phyloP scores from a whole-genome alignment of 2,797 vertebrate genomes.

The Cirrhinus molitorella region DNA sequence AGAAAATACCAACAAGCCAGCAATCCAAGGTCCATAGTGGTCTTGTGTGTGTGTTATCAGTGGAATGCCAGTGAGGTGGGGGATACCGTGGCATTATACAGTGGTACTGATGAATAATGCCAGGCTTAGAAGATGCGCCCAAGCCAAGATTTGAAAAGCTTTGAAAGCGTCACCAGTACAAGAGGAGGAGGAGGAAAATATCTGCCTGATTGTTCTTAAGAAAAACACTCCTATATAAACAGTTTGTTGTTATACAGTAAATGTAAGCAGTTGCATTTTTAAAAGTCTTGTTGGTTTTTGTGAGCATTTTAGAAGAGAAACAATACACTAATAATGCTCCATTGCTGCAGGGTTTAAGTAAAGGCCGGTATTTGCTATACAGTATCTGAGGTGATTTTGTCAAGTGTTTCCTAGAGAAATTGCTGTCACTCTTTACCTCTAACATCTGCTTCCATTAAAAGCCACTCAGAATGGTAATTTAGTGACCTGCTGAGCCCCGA shows the following conservation, averaged over 20 bases:
- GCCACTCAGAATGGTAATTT: slow-evolving; percentile 56
- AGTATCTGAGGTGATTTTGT: slow-evolving; percentile 45
- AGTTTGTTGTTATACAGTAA: slow-evolving; percentile 1
- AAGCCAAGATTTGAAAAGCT: slow-evolving; percentile 58
- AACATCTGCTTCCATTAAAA: slow-evolving; percentile 65
- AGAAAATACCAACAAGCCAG: slow-evolving; percentile 55
- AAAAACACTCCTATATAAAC: slow-evolving; percentile 17
- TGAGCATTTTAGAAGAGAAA: not conserved
- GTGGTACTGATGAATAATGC: slow-evolving; percentile 52
- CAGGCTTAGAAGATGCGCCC: slow-evolving; percentile 53
- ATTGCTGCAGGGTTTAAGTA: slow-evolving; percentile 13
- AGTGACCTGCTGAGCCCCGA: slow-evolving; percentile 57
- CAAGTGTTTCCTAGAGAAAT: slow-evolving; percentile 44
- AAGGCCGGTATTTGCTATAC: slow-evolving; percentile 37
- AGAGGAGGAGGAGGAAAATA: slow-evolving; percentile 26
- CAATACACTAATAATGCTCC: not conserved
- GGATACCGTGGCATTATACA: slow-evolving; percentile 59
- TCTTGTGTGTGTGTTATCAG: slow-evolving; percentile 64
- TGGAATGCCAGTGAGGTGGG: slow-evolving; percentile 57
- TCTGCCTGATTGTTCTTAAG: slow-evolving; percentile 14
- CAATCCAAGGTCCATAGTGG: slow-evolving; percentile 62
- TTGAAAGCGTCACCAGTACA: slow-evolving; percentile 38
- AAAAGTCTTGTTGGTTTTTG: not conserved
- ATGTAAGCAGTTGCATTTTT: not conserved
- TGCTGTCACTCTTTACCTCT: slow-evolving; percentile 46